Evolutionary conservation across 2,797 vertebrate species (phyloP).

Genomic region (Rhabdomys pumilio): DNA sequence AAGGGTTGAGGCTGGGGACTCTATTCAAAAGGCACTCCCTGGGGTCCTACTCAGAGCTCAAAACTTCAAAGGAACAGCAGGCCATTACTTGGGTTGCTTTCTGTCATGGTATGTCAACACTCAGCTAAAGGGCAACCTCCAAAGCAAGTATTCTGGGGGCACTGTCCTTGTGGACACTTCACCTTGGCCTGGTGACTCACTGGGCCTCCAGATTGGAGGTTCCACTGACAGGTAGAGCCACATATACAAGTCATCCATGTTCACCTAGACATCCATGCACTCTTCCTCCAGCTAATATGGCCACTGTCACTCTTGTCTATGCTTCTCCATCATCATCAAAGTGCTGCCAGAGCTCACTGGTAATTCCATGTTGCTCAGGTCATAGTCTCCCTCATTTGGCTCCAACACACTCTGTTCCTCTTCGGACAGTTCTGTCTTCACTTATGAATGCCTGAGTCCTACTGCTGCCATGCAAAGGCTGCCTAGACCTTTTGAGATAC

Average conservation of each 20-base stretch:
- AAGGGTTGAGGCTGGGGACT: not conserved
- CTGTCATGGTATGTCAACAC: not conserved
- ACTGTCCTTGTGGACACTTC: not conserved
- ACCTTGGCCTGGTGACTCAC: not conserved
- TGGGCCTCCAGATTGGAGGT: not conserved
- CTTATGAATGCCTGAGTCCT: not conserved
- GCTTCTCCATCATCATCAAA: slow-evolving; percentile 95
- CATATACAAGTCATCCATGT: not conserved
- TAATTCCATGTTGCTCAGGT: slow-evolving; percentile 96
- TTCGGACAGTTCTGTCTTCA: not conserved
- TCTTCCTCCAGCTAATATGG: not conserved
- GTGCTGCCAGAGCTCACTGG: slow-evolving; percentile 97
- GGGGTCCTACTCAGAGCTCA: not conserved
- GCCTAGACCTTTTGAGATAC: accelerated
- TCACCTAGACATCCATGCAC: not conserved
- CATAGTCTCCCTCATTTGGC: slow-evolving; percentile 91
- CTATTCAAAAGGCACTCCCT: not conserved
- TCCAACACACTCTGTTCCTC: not conserved
- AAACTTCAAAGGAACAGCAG: not conserved
- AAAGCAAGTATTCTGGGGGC: not conserved
- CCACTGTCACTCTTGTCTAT: slow-evolving; percentile 91
- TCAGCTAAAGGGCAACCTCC: not conserved
- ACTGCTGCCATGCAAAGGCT: not conserved
- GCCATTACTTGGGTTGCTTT: not conserved
- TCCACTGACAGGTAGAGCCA: not conserved